Evolutionary conservation across 2,888 invertebrate genomes (phyloP).

Genomic region (Pristionchus japonicus): DNA sequence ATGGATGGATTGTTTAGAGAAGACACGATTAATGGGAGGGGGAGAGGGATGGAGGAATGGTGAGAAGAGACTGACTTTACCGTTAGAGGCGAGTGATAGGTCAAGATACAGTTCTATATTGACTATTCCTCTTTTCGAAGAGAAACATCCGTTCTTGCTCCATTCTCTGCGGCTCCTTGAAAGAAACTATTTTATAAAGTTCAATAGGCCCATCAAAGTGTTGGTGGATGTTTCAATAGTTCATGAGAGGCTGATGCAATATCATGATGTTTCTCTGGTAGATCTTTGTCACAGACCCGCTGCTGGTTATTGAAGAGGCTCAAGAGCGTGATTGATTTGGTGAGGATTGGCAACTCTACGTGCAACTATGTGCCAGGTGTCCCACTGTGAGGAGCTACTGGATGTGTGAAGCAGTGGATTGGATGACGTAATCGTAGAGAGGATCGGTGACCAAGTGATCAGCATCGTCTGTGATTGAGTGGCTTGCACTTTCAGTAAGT

Average conservation of each 20-base stretch:
- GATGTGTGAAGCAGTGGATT: not conserved
- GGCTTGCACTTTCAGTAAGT: not conserved
- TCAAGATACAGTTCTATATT: too few relatives aligned
- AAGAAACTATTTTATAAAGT: too few relatives aligned
- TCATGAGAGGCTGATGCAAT: not conserved
- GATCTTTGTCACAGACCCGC: not conserved
- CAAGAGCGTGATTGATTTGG: not conserved
- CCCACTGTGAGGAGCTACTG: not conserved
- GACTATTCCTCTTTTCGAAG: too few relatives aligned
- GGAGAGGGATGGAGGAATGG: conserved; percentile 20
- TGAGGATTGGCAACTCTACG: not conserved
- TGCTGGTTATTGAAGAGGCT: not conserved
- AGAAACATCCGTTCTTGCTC: too few relatives aligned
- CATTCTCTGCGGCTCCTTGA: too few relatives aligned
- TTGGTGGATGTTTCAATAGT: not conserved
- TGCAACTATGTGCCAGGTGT: not conserved
- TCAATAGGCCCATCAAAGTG: too few relatives aligned
- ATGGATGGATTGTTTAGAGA: conserved; percentile 41
- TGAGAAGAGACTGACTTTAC: not conserved
- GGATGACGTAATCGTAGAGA: not conserved
- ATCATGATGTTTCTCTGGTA: not conserved
- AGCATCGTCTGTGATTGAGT: not conserved
- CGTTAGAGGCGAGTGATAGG: not conserved
- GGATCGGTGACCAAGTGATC: not conserved
- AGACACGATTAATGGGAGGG: conserved; percentile 23